Base-by-base conservation (phyloP, 1,140 invertebrate species). In the Penaeus japonicus region DNA sequence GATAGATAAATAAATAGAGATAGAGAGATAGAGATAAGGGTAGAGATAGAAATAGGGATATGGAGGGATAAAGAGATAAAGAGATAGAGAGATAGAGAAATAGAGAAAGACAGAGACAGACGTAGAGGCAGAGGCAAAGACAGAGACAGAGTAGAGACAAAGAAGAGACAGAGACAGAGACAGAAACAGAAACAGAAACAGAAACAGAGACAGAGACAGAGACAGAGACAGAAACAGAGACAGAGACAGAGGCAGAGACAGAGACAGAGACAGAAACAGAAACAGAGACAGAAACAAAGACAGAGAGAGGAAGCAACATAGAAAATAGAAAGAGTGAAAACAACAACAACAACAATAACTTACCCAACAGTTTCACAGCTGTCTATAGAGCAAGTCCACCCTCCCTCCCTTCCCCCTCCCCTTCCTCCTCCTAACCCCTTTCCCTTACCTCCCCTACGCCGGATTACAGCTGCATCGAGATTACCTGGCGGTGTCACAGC, bases 1-100 rank as follows among this genome's bases (percentile, higher is more conserved):
- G 54, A 83, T 54, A 83, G 54, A 83, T 54, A 59, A 57, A 83
- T 54, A 83, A 57, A 59, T 54, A 83, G 80, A 83, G 54, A 59
- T 54, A 59, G 54, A 62, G n/a, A 59, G 80, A 83, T 4, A 59
- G 54, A 59, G 55, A 59, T 24, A 59, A 62, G 73, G 24, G 55
- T 32, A 73, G 27, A 79, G 73, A 47, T n/a, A 77, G 39, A 57
- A 24, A 47, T n/a, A 47, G 73, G 47, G 30, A 65, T 54, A 65
- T 54, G 35, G 59, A 59, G 81, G 62, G 81, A 84, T 35, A 62
- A 55, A 79, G 35, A 75, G 27, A 35, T 53, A 18, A 24, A 59
- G 20, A 55, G 30, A 22, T n/a, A 83, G 59, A 62, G 54, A 59
- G 24, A 35, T n/a, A 83, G n/a, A 59, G 81, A 83, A 53, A 83